Percentiles rank a stretch among this genome's conserved stretches.
phyloP scores from a whole-genome alignment of 2,888 invertebrate genomes.

The Latrodectus elegans region DNA sequence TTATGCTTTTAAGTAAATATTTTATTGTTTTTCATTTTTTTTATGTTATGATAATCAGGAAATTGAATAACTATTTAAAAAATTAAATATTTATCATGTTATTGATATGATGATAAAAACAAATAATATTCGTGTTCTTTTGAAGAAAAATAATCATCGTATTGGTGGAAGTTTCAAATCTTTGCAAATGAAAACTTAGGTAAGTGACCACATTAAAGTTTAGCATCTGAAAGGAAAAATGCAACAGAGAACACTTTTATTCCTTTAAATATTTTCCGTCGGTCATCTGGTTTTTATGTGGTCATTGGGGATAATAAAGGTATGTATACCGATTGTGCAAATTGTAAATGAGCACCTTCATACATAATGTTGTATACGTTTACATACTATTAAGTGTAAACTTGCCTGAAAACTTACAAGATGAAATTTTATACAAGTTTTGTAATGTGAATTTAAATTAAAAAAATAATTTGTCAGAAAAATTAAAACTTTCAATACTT shows the following conservation, averaged over 20 bases:
- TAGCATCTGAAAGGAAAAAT: conserved; percentile 10
- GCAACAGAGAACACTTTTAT: not conserved
- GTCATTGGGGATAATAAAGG: conserved; percentile 52
- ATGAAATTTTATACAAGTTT: not conserved
- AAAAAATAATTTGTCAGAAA: not conserved
- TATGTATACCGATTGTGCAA: conserved; percentile 46
- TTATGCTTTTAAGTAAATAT: too few species aligned
- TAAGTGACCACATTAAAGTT: not conserved
- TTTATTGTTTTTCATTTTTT: too few species aligned
- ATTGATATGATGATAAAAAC: not conserved
- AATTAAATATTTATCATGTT: not conserved
- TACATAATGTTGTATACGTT: conserved; percentile 21
- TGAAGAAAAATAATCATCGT: not conserved
- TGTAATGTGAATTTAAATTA: not conserved
- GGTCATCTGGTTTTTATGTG: conserved; percentile 29
- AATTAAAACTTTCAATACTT: not conserved
- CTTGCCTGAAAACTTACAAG: not conserved
- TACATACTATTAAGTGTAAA: conserved; percentile 34
- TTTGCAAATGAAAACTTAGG: not conserved
- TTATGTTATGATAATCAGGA: too few species aligned
- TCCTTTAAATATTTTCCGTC: not conserved
- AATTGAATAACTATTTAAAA: too few species aligned
- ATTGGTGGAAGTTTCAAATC: not conserved
- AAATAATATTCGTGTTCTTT: not conserved
- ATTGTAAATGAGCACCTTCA: conserved; percentile 33